phyloP scores from a whole-genome alignment of 1,140 invertebrate genomes.

The Manduca sexta region DNA sequence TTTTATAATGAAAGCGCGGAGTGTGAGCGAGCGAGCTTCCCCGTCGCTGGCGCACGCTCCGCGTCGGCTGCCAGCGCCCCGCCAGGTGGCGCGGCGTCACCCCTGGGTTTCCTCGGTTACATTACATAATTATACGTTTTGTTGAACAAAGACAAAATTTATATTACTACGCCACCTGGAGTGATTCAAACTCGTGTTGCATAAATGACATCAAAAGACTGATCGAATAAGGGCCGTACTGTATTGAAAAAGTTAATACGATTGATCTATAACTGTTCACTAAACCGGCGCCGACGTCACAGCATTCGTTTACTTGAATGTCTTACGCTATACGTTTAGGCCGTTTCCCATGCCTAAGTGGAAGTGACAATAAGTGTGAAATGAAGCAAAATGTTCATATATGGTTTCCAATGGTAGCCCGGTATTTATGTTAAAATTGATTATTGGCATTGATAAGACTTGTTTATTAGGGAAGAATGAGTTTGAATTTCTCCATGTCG shows the following conservation, averaged over 20 bases:
- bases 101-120: background rate
- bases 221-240: slow-evolving; percentile 15
- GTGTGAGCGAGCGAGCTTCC: slow-evolving; percentile 42
- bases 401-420: no score
- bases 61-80: slow-evolving; percentile 14
- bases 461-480: background rate
- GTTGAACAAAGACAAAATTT: no score
- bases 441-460: background rate
- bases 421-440: no score
- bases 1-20: slow-evolving; percentile 42
- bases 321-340: background rate
- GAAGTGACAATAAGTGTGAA: slow-evolving; percentile 6
- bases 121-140: background rate
- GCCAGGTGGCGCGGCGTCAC: slow-evolving; percentile 2
- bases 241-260: background rate
- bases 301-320: no score
- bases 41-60: slow-evolving; percentile 42
- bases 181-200: slow-evolving; percentile 3
- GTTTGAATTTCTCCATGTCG: slow-evolving; percentile 2
- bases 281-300: no score
- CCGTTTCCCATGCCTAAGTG: background rate
- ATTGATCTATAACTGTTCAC: no score
- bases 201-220: slow-evolving; percentile 16
- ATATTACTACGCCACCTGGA: background rate
- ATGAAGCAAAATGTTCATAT: background rate